Evolutionary conservation across 2,888 invertebrate genomes (phyloP).

Genomic region (Archips crataeganus): DNA sequence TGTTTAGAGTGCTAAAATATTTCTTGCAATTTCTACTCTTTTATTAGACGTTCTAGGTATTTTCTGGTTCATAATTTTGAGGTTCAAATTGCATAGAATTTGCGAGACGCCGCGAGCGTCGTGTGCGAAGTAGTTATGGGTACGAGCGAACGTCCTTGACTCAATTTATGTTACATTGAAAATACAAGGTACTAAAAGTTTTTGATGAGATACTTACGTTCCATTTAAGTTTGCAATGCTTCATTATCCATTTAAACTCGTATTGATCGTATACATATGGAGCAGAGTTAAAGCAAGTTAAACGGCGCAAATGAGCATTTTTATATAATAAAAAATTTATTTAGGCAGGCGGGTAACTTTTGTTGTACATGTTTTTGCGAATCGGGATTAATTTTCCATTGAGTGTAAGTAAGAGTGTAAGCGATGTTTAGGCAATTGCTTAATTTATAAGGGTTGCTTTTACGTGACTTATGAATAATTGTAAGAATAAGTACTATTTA

Average conservation of each 20-base stretch:
- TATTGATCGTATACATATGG: not conserved
- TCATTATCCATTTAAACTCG: not conserved
- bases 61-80: conserved; percentile 63
- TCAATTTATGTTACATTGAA: conserved; percentile 37
- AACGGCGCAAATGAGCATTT: too few relatives aligned
- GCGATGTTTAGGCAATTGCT: not conserved
- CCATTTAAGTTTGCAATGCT: conserved; percentile 10
- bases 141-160: conserved; percentile 46
- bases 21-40: conserved; percentile 55
- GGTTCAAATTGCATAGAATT: conserved; percentile 61
- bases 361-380: not conserved
- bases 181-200: conserved; percentile 26
- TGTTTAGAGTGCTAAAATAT: conserved; percentile 48
- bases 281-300: not conserved
- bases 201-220: conserved; percentile 30
- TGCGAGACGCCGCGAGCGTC: conserved; percentile 58
- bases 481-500: too few relatives aligned
- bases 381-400: not conserved
- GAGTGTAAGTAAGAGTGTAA: not conserved
- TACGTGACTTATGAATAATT: too few relatives aligned
- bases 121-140: conserved; percentile 48
- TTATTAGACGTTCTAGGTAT: conserved; percentile 59
- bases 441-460: not conserved
- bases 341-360: not conserved
- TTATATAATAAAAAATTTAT: too few relatives aligned